Conservation (phyloP, 2,113 vertebrate species). For the Scortum barcoo region DNA sequence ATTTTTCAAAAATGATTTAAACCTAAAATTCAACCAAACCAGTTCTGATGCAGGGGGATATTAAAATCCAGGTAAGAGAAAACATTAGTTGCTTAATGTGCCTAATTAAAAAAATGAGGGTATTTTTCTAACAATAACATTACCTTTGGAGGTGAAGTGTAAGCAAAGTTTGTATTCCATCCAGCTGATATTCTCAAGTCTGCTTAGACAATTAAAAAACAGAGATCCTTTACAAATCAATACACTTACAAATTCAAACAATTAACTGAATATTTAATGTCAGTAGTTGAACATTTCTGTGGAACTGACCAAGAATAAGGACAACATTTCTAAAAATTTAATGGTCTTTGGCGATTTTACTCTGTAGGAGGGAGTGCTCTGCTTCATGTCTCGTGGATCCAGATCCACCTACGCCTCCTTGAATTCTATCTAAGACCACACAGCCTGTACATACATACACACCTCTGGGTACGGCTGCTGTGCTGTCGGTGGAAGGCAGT, state of each 20-base stretch:
- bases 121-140: constrained; percentile 11
- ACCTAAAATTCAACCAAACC: neutral
- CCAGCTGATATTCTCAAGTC: constrained; percentile 79
- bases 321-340: neutral
- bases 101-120: neutral
- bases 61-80: neutral
- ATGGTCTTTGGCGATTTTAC: neutral
- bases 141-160: constrained; percentile 64
- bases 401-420: neutral
- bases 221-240: neutral
- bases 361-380: neutral
- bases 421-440: neutral
- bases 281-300: neutral
- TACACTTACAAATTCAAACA: neutral
- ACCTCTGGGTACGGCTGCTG: constrained; percentile 53
- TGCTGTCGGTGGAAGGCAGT: constrained; percentile 47
- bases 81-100: neutral
- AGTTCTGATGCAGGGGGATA: too few species aligned
- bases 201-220: constrained; percentile 41
- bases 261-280: neutral
- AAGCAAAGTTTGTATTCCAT: constrained; percentile 78
- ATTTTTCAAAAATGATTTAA: neutral
- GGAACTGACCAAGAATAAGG: neutral
- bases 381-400: neutral
- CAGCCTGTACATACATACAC: neutral